Conservation (phyloP, 2,113 vertebrate species). For the Heteronetta atricapilla region DNA sequence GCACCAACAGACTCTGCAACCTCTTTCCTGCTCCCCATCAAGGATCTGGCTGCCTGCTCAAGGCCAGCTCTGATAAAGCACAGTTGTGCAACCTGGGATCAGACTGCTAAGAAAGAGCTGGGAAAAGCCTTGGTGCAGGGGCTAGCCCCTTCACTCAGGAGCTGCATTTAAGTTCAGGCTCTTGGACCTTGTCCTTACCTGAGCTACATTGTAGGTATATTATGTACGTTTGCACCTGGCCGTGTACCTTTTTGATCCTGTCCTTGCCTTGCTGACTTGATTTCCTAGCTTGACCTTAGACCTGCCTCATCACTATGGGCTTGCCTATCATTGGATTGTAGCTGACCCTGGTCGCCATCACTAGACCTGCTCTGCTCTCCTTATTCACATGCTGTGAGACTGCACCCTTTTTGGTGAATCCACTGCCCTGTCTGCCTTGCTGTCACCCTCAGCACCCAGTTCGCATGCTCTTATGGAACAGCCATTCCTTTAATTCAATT, state of each 20-base stretch:
- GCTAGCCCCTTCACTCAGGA: background rate
- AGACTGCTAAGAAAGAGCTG: background rate
- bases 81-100: background rate
- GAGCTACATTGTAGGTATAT: background rate
- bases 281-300: background rate
- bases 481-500: background rate
- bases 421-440: background rate
- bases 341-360: background rate
- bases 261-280: background rate
- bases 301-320: background rate
- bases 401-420: background rate
- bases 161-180: background rate
- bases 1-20: background rate
- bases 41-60: background rate
- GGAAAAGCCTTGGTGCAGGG: background rate
- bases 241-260: background rate
- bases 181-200: background rate
- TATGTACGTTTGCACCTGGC: background rate
- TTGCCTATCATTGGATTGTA: background rate
- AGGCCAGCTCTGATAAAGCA: background rate
- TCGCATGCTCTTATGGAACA: background rate
- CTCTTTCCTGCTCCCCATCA: background rate
- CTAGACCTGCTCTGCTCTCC: too few relatives aligned
- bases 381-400: background rate
- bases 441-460: background rate